A percentile compares a stretch with the other conserved stretches of the same genome.
Conservation (phyloP, 1,140 invertebrate genomes). For the Spodoptera frugiperda region DNA sequence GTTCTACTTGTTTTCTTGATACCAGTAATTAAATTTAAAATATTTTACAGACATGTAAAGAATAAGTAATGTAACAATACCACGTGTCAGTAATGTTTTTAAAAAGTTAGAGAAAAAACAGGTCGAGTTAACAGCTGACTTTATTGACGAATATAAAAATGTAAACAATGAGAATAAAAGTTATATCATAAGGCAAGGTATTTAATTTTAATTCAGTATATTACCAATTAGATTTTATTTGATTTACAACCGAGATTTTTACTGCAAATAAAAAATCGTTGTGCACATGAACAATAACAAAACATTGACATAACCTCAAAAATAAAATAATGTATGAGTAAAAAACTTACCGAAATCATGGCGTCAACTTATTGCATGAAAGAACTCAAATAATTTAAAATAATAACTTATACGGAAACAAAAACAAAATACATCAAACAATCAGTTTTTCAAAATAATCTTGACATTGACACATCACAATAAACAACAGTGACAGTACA, state of each 20-base stretch:
- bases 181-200: no score
- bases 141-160: no score
- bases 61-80: no score
- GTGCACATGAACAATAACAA: slow-evolving; percentile 20
- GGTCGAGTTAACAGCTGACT: no score
- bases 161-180: no score
- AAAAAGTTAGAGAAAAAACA: no score
- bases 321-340: not conserved
- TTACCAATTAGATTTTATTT: no score
- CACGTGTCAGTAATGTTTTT: no score
- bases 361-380: not conserved
- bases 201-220: no score
- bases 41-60: no score
- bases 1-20: no score
- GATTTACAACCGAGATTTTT: not conserved
- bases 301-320: slow-evolving; percentile 30
- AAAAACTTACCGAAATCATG: slow-evolving; percentile 5
- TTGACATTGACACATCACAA: slow-evolving; percentile 27
- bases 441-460: not conserved
- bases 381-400: not conserved
- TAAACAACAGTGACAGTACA: slow-evolving; percentile 7
- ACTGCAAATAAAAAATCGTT: not conserved
- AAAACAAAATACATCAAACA: not conserved
- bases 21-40: no score
- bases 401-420: not conserved